Evolutionary conservation across 2,888 invertebrate species (phyloP), one percentile per base, ranked within the genome.

Genomic region (Agrochola lota): DNA sequence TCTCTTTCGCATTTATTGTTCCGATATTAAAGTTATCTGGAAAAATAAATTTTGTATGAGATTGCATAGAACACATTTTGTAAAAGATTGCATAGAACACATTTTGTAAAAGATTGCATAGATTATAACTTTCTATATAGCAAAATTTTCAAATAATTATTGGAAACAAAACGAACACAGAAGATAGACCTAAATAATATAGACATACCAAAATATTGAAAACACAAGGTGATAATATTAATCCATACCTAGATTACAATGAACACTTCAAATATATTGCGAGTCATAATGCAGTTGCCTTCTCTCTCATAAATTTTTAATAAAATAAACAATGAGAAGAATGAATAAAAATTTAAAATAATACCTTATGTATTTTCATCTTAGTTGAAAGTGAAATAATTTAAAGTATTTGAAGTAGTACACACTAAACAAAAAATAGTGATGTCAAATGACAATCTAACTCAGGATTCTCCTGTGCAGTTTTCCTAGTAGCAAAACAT

Each of bases 21-120:
- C 97, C 97, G 55, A 99, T 98, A 94, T 99, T 98, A 95, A 99
- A 99, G 93, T 98, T 98, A 97, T 99, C 99, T 99, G 97, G 52
- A 83, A 81, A 40, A 78, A 64, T 17, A 30, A 0, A 20, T 30
- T 59, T 60, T 57, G 2, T 40, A n/a, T 57, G n/a, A 40, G 35
- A n/a, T 35, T 35, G 11, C 4, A 11, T 26, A n/a, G n/a, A 30
- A 52, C 15, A 46, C 0, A 26, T 35, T 59, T 59, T 55, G 0
- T 35, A n/a, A 35, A 11, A 17, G 35, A 35, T 52, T 35, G 15
- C 8, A 17, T 26, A n/a, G n/a, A 30, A 52, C 15, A 46, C 0
- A 26, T 35, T 59, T 59, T 55, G 0, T 35, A n/a, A 35, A 11
- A 17, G 35, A 35, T 52, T 35, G 15, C 8, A 17, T 49, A 20